Base-by-base conservation (phyloP, 2,797 vertebrate genomes). In the Notolabrus celidotus region DNA sequence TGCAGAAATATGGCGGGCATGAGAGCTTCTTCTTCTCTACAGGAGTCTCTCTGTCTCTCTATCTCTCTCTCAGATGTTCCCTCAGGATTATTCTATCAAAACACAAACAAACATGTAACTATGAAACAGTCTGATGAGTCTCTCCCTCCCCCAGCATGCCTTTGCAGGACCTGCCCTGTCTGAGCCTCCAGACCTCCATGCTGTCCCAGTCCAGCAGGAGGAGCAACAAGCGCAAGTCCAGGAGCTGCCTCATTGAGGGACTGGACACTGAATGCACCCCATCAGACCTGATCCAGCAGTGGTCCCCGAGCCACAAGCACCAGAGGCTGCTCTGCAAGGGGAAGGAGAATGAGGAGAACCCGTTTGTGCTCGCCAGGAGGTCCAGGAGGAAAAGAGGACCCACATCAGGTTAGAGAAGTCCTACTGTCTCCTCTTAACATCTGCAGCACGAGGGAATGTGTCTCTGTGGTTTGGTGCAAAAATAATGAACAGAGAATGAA, bases 251-350 rank as follows among this genome's bases (percentile, higher is more conserved):
- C 5, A 38, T 41, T 0, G 95, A 95, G 20, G 92, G 89, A 5
- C 81, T 90, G 63, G 94, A 93, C 57, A 87, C 84, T 1, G 96
- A 97, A 45, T 96, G 95, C 76, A 96, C 94, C 0, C 96, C 95
- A 0, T 90, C 94, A 23, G 96, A 96, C n/a, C 82, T 93, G 33
- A 92, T 95, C 2, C 88, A 93, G 50, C 81, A 90, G 1, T 91
- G 89, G 71, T 93, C 93, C 0, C 93, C 95, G 0, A 89, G 88
- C 0, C 89, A 82, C 27, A 97, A 97, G 56, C 88, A 93, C 1
- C 93, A 78, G 5, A 74, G 85, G 5, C 61, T 79, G 31, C 11
- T 60, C 49, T 14, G 34, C n/a, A 91, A 85, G 73, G 95, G 92
- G 0, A 97, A 93, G 29, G 95, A 95, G 72, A 95, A 94, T 2